Conservation (phyloP, 2,888 invertebrate genomes). For the Callinectes sapidus region DNA sequence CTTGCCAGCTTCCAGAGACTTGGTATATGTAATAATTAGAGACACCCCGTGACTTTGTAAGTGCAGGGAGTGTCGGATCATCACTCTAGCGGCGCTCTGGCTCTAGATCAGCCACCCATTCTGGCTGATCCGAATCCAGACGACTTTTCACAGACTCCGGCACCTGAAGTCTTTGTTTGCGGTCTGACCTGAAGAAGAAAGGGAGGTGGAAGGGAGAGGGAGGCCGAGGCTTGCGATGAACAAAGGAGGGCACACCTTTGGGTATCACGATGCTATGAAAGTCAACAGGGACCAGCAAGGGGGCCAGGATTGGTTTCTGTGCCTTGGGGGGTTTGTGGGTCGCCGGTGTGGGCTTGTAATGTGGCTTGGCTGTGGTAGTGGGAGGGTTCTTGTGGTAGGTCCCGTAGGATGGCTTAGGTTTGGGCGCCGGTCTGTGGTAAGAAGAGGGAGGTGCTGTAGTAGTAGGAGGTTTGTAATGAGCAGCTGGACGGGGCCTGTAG, state of each 20-base stretch:
- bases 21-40: neutral
- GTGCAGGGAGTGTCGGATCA: neutral
- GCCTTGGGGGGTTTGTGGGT: constrained; percentile 36
- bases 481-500: neutral
- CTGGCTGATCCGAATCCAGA: constrained; percentile 51
- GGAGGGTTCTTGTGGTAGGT: neutral
- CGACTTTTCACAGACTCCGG: constrained; percentile 49
- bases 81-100: constrained; percentile 51
- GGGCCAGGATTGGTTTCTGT: constrained; percentile 54
- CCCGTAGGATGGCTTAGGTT: neutral
- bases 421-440: neutral
- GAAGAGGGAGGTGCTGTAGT: constrained; percentile 18
- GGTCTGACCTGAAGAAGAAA: neutral
- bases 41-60: neutral
- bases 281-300: constrained; percentile 29
- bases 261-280: neutral
- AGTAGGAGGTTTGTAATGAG: neutral
- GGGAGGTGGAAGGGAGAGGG: constrained; percentile 10
- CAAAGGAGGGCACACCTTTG: neutral
- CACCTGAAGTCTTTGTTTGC: constrained; percentile 51
- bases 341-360: constrained; percentile 28
- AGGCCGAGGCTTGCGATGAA: neutral
- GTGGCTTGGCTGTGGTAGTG: constrained; percentile 8
- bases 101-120: constrained; percentile 55
- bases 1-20: neutral